phyloP scores from a whole-genome alignment of 2,888 invertebrate genomes.

The Ophion costatus region DNA sequence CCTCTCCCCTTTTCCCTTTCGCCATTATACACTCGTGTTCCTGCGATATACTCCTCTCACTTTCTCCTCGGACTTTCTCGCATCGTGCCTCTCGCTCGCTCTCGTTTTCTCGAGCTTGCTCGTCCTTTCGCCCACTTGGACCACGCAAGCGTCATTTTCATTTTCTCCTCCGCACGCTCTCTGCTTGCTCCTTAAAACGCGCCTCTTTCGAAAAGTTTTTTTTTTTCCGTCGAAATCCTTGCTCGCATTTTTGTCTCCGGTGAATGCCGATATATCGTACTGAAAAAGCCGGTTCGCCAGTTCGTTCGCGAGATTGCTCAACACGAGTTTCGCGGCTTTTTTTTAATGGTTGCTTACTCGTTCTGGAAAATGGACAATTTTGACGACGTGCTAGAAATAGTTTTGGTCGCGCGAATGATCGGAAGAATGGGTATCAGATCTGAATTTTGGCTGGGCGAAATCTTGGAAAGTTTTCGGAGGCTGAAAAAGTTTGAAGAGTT shows the following conservation, averaged over 20 bases:
- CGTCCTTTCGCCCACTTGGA: background rate
- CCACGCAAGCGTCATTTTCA: constrained; percentile 41
- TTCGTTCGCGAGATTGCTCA: too few relatives aligned
- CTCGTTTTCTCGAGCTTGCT: background rate
- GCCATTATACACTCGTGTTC: constrained; percentile 37
- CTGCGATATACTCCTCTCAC: constrained; percentile 49
- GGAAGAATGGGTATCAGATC: background rate
- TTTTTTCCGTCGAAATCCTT: background rate
- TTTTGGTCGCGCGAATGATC: too few relatives aligned
- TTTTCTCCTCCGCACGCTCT: background rate
- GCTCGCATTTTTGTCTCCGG: too few relatives aligned
- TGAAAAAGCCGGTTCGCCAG: too few relatives aligned
- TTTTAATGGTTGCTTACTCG: too few relatives aligned
- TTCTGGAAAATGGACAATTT: too few relatives aligned
- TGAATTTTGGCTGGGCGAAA: background rate
- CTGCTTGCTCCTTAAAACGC: background rate
- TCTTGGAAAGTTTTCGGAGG: background rate
- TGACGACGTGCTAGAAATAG: too few relatives aligned
- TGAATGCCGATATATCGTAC: too few relatives aligned
- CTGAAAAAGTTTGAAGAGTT: background rate
- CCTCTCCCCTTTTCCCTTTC: constrained; percentile 40
- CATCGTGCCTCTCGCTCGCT: constrained; percentile 55
- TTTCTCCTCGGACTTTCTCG: constrained; percentile 61
- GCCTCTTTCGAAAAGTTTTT: constrained; percentile 7
- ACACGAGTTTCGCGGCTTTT: too few relatives aligned